Percentiles rank a stretch among this genome's conserved stretches.
phyloP scores from a whole-genome alignment of 2,113 vertebrate genomes.

The Scalopus aquaticus region DNA sequence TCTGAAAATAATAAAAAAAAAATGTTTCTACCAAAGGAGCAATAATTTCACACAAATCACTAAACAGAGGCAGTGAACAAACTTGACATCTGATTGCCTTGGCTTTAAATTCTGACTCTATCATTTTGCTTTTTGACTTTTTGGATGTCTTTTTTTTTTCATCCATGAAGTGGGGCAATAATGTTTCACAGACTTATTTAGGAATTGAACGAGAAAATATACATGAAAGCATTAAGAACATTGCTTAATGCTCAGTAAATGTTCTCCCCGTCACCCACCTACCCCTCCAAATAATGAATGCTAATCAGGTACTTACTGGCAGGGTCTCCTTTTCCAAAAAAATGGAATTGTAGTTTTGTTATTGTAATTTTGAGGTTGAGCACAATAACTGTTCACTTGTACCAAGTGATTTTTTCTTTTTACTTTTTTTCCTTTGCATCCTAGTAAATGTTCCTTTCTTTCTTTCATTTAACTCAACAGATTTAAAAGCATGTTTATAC shows the following conservation, averaged over 20 bases:
- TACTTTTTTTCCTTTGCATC: conserved; percentile 44
- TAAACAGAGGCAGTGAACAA: not conserved
- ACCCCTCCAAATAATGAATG: not conserved
- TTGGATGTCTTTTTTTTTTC: not conserved
- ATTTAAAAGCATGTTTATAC: conserved; percentile 52
- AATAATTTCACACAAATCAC: not conserved
- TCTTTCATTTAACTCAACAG: conserved; percentile 38
- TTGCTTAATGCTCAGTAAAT: not conserved
- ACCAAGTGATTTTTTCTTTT: conserved; percentile 13
- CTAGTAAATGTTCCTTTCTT: conserved; percentile 38
- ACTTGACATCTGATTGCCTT: not conserved
- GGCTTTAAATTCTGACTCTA: not conserved
- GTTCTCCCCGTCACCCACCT: not conserved
- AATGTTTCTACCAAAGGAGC: not conserved
- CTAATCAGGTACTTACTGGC: not conserved
- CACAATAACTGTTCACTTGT: conserved; percentile 14
- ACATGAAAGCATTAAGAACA: not conserved
- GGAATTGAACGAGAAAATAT: not conserved
- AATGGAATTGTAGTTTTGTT: not conserved
- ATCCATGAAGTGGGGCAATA: not conserved
- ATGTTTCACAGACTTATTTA: conserved; percentile 2
- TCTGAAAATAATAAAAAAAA: conserved; percentile 46
- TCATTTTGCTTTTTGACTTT: not conserved
- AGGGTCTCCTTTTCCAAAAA: not conserved
- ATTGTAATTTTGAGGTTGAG: conserved; percentile 48